Base-by-base conservation (phyloP, 2,113 vertebrate species). In the Equus quagga region DNA sequence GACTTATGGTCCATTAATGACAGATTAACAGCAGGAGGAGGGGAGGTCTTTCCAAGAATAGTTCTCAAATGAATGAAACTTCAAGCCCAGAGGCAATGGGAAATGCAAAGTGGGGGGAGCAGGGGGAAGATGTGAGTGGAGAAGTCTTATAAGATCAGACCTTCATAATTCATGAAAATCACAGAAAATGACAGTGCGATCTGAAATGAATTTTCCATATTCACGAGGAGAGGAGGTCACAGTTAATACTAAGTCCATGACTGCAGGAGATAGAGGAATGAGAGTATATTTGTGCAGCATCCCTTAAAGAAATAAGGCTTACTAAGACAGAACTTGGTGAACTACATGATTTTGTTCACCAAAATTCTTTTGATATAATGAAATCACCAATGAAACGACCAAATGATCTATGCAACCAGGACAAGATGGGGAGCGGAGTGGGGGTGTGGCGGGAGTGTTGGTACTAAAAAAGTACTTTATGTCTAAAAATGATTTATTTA, bases 1-100 rank as follows among this genome's bases (percentile, higher is more conserved):
- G 98, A 98, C 73, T 98, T 98, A 98, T 72, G 97, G 97, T 76
- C 83, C 2, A 0, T 97, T 96, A 91, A 97, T 97, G 98, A 90
- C 98, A 98, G 97, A 98, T 98, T 97, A 97, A 97, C 82, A 91
- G 93, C 96, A 97, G 95, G 91, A 82, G 94, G 97, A 90, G 96
- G 78, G 96, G 88, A 4, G 1, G 81, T 12, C 79, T 96, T 96
- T 97, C 97, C 69, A 97, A 93, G 93, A 98, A 97, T 56, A 13
- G 1, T 97, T 97, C 97, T 93, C 0, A 0, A 95, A 95, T 21
- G 6, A 98, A 96, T 14, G 15, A 92, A 98, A 93, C 93, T 96
- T 92, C 46, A 73, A 91, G 70, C 70, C 69, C 62, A 19, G 81
- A 97, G 79, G 96, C 86, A 97, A 94, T 54, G 90, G 54, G 76